Base-by-base conservation (phyloP, 2,888 invertebrate species). In the Conchocele bisecta region DNA sequence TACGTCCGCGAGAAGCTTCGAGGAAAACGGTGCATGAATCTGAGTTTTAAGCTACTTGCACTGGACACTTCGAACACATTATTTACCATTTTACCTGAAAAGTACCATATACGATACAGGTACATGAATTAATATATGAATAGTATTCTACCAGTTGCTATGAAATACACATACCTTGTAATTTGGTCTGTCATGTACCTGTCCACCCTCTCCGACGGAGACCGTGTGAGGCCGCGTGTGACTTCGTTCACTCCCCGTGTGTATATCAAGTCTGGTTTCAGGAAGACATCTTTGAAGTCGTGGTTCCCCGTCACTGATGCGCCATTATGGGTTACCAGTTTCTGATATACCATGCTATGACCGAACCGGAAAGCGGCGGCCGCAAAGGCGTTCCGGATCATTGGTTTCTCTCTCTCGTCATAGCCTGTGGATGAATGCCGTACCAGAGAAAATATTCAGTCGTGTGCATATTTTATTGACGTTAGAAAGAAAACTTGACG, bases 321-420 rank as follows among this genome's bases (percentile, higher is more conserved):
- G 17, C 66, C 59, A 24, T 59, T 67, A 22, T 67, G 66, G 4
- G 66, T 58, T 9, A 33, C 41, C 7, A 67, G 20, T 28, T 58
- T 37, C 24, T 68, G 46, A 15, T 13, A 22, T 9, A 75, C 57
- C 46, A 56, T 63, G 13, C 68, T 88, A 69, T 90, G 90, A 0
- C 89, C 89, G 51, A 87, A 83, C 31, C 90, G 73, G 74, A 84
- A 88, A 3, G 88, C 89, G 20, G 90, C 90, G 1, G 87, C 66
- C 6, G 85, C 80, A 69, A 90, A 90, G 11, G 80, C 83, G 59
- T 86, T 87, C 1, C 84, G 76, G 15, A 88, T 82, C 5, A 75
- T 69, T 0, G 87, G 83, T 66, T 86, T 83, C 15, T 87, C 57
- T 9, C 20, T 48, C 4, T 41, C 44, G 39, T 74, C 51, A 64